Evolutionary conservation across 2,888 invertebrate species (phyloP), one percentile per base, ranked within the genome.

Genomic region (Hypomecis punctinalis): DNA sequence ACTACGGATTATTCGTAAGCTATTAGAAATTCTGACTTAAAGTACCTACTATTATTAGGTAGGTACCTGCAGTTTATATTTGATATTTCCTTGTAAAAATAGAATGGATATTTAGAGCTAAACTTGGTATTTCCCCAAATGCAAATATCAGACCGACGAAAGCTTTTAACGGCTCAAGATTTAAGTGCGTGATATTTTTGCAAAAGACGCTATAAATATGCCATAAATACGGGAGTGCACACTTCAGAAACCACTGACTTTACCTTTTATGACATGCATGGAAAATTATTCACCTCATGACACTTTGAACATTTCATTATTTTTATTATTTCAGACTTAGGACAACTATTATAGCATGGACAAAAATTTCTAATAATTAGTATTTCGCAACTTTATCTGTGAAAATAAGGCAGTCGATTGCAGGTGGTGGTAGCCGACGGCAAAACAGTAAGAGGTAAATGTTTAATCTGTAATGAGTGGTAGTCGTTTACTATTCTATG

Each of bases 111-210:
- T 23, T 52, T 5, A 23, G 7, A 40, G 52, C 10, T 52, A 40
- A 9, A 52, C 9, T 33, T 11, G 1, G 5, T 13, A 40, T 40
- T 23, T 52, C 40, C 52, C 23, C 13, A 23, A n/a, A 56, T 46
- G 56, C 46, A 56, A 46, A 46, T 46, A 37, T 5, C 37, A 67
- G 75, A 77, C 76, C 77, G 76, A 78, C 56, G 56, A 56, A 56
- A 46, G 56, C 56, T 56, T 56, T 56, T 46, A 56, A 35, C 11
- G 42, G 47, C 40, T 54, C 8, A 42, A 49, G 42, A 48, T 47
- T 35, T 37, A 10, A 35, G 54, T 35, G 43, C 43, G 54, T 54
- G 54, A 54, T 9, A 54, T 43, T 54, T 54, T 54, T 54, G 42
- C 43, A 23, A 52, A 52, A 52, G 23, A 40, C 10, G 40, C 40